Conservation (phyloP, 2,113 vertebrate species). For the Pandion haliaetus region DNA sequence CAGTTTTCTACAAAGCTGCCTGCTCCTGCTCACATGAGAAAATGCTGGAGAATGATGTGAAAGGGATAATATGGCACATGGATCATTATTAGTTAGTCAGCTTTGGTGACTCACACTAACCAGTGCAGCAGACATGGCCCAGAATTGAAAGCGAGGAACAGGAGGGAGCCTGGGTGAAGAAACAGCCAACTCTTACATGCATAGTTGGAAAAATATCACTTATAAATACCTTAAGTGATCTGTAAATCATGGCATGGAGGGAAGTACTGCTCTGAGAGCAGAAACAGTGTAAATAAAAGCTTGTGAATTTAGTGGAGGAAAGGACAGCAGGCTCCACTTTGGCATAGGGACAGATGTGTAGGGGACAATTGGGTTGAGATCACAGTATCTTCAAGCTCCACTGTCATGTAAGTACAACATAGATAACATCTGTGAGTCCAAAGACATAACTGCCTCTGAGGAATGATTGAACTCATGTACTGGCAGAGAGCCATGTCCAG, state of each 20-base stretch:
- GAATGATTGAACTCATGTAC: not conserved
- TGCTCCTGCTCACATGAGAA: not conserved
- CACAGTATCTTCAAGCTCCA: not conserved
- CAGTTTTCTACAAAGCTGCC: not conserved
- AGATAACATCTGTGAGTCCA: not conserved
- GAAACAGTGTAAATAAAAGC: not conserved
- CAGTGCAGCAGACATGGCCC: not conserved
- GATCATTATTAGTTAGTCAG: not conserved
- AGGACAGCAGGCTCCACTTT: not conserved
- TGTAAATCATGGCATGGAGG: not conserved
- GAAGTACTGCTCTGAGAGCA: not conserved
- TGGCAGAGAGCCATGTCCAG: not conserved
- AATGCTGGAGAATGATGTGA: not conserved
- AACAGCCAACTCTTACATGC: not conserved
- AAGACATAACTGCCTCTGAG: not conserved
- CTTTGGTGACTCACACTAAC: slow-evolving; percentile 28
- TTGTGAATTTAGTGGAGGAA: not conserved
- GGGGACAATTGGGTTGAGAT: not conserved
- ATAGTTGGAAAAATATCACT: not conserved
- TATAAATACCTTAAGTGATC: not conserved
- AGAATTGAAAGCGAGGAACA: not conserved
- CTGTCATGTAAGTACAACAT: not conserved
- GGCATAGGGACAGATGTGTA: not conserved
- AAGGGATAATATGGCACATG: not conserved
- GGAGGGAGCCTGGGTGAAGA: not conserved